A percentile compares a stretch with the other conserved stretches of the same genome.
Conservation (phyloP, 2,888 invertebrate genomes). For the Lysandra bellargus region DNA sequence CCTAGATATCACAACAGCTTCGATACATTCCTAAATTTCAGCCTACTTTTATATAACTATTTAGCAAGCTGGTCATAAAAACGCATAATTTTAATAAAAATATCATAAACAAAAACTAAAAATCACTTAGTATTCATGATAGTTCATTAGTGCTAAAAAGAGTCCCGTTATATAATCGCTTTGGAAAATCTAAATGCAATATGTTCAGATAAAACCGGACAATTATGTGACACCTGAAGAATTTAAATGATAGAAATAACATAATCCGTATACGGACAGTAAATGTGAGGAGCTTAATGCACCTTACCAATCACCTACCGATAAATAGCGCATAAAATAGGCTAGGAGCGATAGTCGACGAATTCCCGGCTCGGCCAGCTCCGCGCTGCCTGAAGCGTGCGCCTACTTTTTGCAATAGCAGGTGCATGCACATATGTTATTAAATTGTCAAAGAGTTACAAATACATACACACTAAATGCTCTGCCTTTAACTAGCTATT, state of each 20-base stretch:
- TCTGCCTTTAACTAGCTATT: constrained; percentile 33
- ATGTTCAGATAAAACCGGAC: constrained; percentile 33
- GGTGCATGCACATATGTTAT: constrained; percentile 78
- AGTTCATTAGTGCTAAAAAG: constrained; percentile 5
- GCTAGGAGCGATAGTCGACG: constrained; percentile 68
- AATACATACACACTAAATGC: constrained; percentile 49
- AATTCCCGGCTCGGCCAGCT: constrained; percentile 75
- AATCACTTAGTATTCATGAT: neutral
- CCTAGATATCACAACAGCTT: neutral
- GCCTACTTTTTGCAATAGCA: constrained; percentile 77
- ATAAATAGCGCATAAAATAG: constrained; percentile 76
- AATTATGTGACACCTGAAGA: constrained; percentile 38
- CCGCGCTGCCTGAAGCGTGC: constrained; percentile 73
- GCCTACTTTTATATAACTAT: neutral
- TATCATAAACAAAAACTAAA: neutral
- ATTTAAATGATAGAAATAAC: constrained; percentile 40
- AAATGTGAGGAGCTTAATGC: constrained; percentile 56
- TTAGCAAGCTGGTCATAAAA: neutral
- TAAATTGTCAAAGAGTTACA: constrained; percentile 75
- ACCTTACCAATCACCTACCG: constrained; percentile 79
- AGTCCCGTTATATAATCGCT: constrained; percentile 20
- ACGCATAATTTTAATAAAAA: neutral
- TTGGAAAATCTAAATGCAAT: constrained; percentile 27
- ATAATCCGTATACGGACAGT: constrained; percentile 39
- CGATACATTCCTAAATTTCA: no score